Conservation (phyloP, 92 coral and sea anemone genomes). For the Bergia puertoricense region DNA sequence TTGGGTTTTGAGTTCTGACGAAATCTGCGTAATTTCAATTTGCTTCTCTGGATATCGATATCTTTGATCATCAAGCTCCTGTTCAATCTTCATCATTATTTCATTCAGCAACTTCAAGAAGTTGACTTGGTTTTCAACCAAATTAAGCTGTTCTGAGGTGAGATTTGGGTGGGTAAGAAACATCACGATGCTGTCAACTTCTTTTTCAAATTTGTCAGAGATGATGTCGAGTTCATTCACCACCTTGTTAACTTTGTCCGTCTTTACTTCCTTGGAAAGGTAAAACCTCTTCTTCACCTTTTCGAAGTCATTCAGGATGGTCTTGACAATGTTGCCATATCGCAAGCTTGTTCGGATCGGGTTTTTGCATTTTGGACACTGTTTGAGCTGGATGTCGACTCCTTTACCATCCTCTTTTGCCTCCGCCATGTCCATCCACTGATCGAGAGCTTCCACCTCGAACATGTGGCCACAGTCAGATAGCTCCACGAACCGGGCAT, state of each 20-base stretch:
- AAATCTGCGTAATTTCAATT: background rate
- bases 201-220: conserved; percentile 28
- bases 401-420: conserved; percentile 46
- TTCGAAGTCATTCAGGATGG: conserved; percentile 82
- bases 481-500: conserved; percentile 84
- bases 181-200: background rate
- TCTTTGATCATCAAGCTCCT: background rate
- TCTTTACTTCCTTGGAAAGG: conserved; percentile 5
- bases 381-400: conserved; percentile 68
- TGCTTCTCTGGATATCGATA: background rate
- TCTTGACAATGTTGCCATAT: conserved; percentile 91
- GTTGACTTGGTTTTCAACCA: conserved; percentile 78
- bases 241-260: too few species aligned
- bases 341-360: conserved; percentile 88
- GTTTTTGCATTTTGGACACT: conserved; percentile 78
- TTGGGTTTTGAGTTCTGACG: conserved; percentile 4
- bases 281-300: conserved; percentile 51
- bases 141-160: conserved; percentile 61
- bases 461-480: conserved; percentile 90
- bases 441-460: conserved; percentile 81
- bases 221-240: background rate
- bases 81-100: background rate
- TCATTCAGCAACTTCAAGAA: conserved; percentile 62
- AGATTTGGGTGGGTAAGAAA: conserved; percentile 12
- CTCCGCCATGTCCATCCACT: conserved; percentile 75